These are phyloP conservation scores for Salticus scenicus DNA, from an alignment of 2,888 invertebrate genomes.

Conservation along the genomic window DNA sequence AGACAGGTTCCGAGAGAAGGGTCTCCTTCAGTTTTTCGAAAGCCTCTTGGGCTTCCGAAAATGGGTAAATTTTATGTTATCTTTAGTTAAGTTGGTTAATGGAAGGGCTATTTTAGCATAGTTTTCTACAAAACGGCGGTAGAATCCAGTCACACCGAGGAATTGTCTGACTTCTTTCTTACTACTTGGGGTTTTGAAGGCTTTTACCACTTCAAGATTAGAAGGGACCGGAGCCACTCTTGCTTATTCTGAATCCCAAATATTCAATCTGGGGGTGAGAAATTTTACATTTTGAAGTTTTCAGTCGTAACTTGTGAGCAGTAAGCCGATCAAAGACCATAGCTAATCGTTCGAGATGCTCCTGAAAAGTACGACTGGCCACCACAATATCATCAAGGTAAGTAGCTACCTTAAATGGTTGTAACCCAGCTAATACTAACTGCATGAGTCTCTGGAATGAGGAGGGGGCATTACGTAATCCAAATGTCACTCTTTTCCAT, in stretches of 20 bases:
- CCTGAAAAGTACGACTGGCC: not conserved
- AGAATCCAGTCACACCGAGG: not conserved
- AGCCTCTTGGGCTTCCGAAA: too few relatives aligned
- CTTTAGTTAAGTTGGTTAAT: not conserved
- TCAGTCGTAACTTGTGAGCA: not conserved
- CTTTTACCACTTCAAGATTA: constrained; percentile 6
- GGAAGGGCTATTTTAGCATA: not conserved
- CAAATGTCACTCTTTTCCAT: not conserved
- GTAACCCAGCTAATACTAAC: not conserved
- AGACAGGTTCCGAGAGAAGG: too few relatives aligned
- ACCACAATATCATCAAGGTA: constrained; percentile 38
- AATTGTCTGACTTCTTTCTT: not conserved
- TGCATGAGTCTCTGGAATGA: constrained; percentile 10
- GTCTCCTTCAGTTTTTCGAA: too few relatives aligned
- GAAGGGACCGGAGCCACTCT: not conserved
- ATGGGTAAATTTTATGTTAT: too few relatives aligned
- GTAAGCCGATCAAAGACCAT: constrained; percentile 5
- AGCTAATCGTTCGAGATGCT: not conserved
- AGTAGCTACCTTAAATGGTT: not conserved
- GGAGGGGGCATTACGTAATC: not conserved
- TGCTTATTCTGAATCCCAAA: not conserved
- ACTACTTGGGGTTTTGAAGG: not conserved
- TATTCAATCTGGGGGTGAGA: not conserved
- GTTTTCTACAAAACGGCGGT: not conserved
- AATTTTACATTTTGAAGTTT: constrained; percentile 24